Evolutionary conservation across 2,113 vertebrate species (phyloP).

Genomic region (Tretioscincus oriximinensis): DNA sequence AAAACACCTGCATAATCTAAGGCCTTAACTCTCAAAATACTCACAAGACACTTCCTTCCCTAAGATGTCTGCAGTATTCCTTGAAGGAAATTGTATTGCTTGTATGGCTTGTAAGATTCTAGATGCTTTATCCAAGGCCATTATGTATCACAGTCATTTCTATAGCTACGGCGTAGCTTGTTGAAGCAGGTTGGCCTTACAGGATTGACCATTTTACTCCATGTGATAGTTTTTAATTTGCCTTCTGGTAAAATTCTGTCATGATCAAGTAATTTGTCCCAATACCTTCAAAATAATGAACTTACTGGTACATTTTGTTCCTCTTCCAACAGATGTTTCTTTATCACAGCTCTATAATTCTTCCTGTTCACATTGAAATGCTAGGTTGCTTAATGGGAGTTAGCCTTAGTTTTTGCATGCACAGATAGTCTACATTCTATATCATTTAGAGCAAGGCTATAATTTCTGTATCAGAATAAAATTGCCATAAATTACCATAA

Average conservation of each 20-base stretch:
- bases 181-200: background rate
- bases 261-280: accelerated
- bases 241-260: background rate
- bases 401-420: background rate
- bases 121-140: background rate
- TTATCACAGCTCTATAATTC: background rate
- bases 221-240: background rate
- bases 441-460: background rate
- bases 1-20: constrained; percentile 1
- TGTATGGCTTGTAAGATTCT: background rate
- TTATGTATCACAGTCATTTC: background rate
- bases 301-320: background rate
- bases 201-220: background rate
- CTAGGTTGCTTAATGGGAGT: background rate
- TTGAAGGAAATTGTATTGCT: background rate
- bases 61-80: background rate
- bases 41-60: background rate
- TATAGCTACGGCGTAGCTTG: background rate
- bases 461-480: background rate
- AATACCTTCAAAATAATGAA: constrained; percentile 12
- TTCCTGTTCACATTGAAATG: background rate
- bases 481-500: background rate
- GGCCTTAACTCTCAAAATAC: background rate
- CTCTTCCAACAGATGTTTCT: background rate
- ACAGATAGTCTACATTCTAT: background rate